A percentile compares a stretch with the other conserved stretches of the same genome.
Evolutionary conservation across 2,888 invertebrate species (phyloP).

Genomic region (Seira ritae): DNA sequence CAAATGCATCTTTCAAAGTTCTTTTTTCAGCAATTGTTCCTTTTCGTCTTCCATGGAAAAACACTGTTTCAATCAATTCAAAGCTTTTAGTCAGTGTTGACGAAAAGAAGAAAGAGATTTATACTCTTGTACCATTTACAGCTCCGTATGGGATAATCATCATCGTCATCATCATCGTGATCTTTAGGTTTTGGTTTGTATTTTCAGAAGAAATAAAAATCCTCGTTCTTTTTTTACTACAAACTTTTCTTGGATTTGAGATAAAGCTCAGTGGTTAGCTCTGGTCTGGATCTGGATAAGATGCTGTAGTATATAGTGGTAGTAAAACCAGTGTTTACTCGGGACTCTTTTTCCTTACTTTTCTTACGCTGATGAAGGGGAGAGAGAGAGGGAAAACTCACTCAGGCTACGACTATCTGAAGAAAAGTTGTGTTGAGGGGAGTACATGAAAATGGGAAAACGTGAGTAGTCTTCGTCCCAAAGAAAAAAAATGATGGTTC

Average conservation of each 20-base stretch:
- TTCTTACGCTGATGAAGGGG: too few species aligned
- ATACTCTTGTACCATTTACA: slow-evolving; percentile 56
- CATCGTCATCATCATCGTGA: neutral
- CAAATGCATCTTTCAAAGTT: slow-evolving; percentile 30
- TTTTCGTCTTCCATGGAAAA: neutral
- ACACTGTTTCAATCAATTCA: slow-evolving; percentile 2
- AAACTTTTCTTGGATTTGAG: too few species aligned
- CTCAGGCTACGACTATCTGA: slow-evolving; percentile 36
- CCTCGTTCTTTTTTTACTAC: too few species aligned
- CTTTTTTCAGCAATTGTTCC: slow-evolving; percentile 18
- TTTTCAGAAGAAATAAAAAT: too few species aligned
- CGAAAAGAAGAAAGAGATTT: slow-evolving; percentile 42
- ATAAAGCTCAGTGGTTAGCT: too few species aligned
- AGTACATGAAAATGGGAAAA: slow-evolving; percentile 60
- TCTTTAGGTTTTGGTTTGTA: too few species aligned
- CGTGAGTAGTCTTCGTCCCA: slow-evolving; percentile 44
- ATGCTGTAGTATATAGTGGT: too few species aligned
- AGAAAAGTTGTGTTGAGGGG: slow-evolving; percentile 66
- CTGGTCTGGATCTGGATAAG: too few species aligned
- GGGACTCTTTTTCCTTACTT: too few species aligned
- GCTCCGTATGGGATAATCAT: slow-evolving; percentile 42
- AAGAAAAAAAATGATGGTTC: slow-evolving; percentile 2
- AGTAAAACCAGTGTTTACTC: too few species aligned
- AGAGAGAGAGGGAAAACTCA: too few species aligned
- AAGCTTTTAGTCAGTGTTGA: slow-evolving; percentile 35